Conservation (phyloP, 2,888 invertebrate species). For the Lutraria lutraria region DNA sequence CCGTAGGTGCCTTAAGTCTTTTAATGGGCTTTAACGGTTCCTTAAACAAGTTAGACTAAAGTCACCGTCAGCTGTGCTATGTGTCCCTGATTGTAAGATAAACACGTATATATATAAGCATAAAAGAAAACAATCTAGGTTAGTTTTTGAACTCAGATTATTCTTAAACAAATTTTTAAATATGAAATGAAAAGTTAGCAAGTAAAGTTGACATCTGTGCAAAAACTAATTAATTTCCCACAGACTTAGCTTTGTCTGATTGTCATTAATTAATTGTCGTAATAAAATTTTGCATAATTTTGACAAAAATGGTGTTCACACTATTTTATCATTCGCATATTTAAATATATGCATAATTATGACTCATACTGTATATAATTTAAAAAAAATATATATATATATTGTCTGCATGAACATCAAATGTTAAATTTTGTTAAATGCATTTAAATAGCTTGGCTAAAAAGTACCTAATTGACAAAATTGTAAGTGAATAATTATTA, state of each 20-base stretch:
- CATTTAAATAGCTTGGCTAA: not conserved
- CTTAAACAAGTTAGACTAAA: constrained; percentile 7
- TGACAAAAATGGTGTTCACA: not conserved
- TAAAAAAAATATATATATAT: not conserved
- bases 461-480: not conserved
- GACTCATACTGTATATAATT: not conserved
- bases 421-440: not conserved
- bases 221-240: not conserved
- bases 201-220: not conserved
- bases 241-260: not conserved
- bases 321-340: not conserved
- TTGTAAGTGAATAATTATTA: not conserved
- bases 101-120: not conserved
- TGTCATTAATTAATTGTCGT: not conserved
- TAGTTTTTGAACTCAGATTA: not conserved
- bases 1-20: constrained; percentile 1
- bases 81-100: not conserved
- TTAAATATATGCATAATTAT: not conserved
- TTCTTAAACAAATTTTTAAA: not conserved
- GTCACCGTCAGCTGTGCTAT: not conserved
- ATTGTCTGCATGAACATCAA: too few relatives aligned
- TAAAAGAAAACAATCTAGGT: constrained; percentile 5
- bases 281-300: constrained; percentile 3
- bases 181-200: not conserved
- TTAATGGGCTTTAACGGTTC: not conserved